Evolutionary conservation across 1,140 invertebrate species (phyloP), one percentile per base, ranked within the genome.

Genomic region (Papilio glaucus): DNA sequence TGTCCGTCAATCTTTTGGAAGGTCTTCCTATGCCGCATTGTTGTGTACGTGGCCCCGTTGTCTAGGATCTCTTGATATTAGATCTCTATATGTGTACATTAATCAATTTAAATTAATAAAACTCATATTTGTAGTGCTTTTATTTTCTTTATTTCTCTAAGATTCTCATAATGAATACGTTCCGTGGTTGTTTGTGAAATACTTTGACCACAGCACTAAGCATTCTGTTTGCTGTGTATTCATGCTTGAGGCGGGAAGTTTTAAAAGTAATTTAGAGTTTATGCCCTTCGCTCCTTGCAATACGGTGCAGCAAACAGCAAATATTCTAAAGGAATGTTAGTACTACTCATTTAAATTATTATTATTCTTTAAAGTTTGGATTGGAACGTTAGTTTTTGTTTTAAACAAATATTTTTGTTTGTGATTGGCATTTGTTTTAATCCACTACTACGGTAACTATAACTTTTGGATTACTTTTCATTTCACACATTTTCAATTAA

Each of bases 181-280:
- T 26, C 21, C 10, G 49, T 10, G 10, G 49, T 57, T 57, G 49
- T 57, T 57, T 24, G 10, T 26, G 21, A 57, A 57, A 26, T 57
- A 57, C 21, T 57, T 26, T 18, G 49, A 57, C 49, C 21, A 57
- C 12, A 57, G 49, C 10, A 0, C 9, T 24, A 26, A 57, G 49
- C 8, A 24, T 53, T 57, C 12, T 57, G 21, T 57, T 57, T 26
- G 49, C 49, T 57, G 49, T 57, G 49, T 24, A 57, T 4, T 57
- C 49, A 57, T 57, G 49, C 49, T 57, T 57, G 49, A 57, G 49
- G 10, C 49, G 49, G 49, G 21, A 57, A 57, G 9, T 57, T 57
- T 21, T 57, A 24, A 57, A 57, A 57, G 49, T 57, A 57, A 57
- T 57, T 57, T 57, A 57, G 24, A 57, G 49, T 57, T 57, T 57